Conservation (phyloP, 2,797 vertebrate genomes). For the Anableps anableps region DNA sequence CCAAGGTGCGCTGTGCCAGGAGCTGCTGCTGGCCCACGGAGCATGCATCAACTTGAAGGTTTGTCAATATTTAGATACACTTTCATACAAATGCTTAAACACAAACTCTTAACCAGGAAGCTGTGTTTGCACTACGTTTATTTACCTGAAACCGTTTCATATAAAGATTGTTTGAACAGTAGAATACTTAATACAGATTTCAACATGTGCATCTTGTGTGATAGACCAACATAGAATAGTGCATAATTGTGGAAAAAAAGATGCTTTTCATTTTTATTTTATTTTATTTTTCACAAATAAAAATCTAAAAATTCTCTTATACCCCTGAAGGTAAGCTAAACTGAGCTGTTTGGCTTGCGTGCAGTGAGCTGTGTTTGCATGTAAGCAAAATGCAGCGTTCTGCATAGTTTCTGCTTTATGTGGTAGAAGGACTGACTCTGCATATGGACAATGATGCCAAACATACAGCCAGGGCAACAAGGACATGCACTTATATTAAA, state of each 20-base stretch:
- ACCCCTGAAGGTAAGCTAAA: neutral
- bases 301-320: neutral
- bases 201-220: neutral
- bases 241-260: neutral
- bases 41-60: conserved; percentile 93
- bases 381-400: neutral
- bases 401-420: neutral
- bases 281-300: neutral
- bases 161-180: neutral
- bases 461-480: neutral
- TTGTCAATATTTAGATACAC: conserved; percentile 20
- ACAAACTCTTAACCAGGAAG: neutral
- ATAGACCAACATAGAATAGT: neutral
- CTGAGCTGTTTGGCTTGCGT: neutral
- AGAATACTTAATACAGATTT: neutral
- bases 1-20: conserved; percentile 94
- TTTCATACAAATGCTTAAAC: neutral
- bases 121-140: neutral
- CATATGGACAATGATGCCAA: neutral
- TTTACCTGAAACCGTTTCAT: neutral
- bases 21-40: conserved; percentile 91
- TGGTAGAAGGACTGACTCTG: neutral
- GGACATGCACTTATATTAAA: neutral
- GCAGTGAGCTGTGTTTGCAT: neutral
- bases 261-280: neutral